Evolutionary conservation across 2,888 invertebrate genomes (phyloP).

Genomic region (Neria commutata): DNA sequence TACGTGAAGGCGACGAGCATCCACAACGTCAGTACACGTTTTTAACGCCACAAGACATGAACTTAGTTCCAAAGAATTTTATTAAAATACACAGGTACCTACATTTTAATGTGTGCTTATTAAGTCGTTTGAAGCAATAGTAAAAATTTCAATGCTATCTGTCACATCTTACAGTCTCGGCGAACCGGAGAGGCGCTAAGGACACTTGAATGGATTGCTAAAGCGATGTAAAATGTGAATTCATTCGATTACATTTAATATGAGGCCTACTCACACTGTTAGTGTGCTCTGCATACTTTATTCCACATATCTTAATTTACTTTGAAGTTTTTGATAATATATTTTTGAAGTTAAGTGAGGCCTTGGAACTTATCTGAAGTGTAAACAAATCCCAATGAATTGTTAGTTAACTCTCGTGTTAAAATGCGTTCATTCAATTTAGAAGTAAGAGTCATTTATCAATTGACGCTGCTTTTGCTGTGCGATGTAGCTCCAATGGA

Average conservation of each 20-base stretch:
- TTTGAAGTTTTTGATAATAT: no score
- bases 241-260: neutral
- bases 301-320: no score
- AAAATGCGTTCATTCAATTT: no score
- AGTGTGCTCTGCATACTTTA: no score
- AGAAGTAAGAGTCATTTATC: no score
- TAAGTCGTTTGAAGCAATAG: neutral
- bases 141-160: neutral
- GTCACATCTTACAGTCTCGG: slow-evolving; percentile 22
- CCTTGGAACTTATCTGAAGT: no score
- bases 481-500: no score
- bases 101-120: neutral
- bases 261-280: neutral
- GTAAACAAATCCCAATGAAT: no score
- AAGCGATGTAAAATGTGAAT: neutral
- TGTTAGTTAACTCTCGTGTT: no score
- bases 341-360: no score
- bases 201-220: neutral
- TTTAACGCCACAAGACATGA: slow-evolving; percentile 84
- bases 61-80: slow-evolving; percentile 63
- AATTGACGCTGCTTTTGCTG: no score
- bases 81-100: slow-evolving; percentile 68
- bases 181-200: slow-evolving; percentile 27
- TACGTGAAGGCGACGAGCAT: slow-evolving; percentile 74
- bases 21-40: slow-evolving; percentile 82